Evolutionary conservation across 1,140 invertebrate genomes (phyloP), one percentile per base, ranked within the genome.

Genomic region (Limonius californicus): DNA sequence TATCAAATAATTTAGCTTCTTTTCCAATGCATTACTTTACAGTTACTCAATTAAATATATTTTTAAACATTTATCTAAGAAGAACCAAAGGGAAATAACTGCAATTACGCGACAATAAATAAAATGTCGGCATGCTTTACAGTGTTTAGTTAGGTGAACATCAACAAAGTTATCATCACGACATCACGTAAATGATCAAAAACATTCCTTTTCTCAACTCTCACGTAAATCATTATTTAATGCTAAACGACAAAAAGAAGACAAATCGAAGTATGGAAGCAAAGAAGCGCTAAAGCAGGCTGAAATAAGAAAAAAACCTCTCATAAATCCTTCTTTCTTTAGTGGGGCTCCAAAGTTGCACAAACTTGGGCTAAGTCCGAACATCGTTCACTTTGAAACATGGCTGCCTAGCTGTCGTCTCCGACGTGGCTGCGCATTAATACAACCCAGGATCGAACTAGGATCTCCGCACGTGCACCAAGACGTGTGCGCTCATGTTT

Each of bases 311-410:
- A 62, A 64, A 68, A 72, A 72, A 72, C 65, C 42, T 47, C 54
- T 55, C 66, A 74, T 74, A 73, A 74, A 73, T 74, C 70, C 61
- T 72, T 70, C 70, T 74, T 74, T 73, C 70, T 71, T 72, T 67
- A 66, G 62, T 58, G 66, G 67, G 63, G 69, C 61, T 57, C 64
- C 66, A 63, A 72, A 74, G 67, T 72, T 72, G 68, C 70, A 72
- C 71, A 71, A 75, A 75, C 72, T 75, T 74, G 69, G 68, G 66
- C 70, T 73, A 76, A 76, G 74, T 74, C 74, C 69, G 67, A 66
- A 70, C 72, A 73, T 74, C 71, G 69, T 71, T 74, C 74, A 74
- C 70, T 68, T 72, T 76, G 72, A 76, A 70, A 69, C 66, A 76
- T 74, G 72, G 71, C 72, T 59, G 70, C 64, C 64, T 68, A 62